Conservation (phyloP, 2,888 invertebrate species). For the Calliphora vomitoria region DNA sequence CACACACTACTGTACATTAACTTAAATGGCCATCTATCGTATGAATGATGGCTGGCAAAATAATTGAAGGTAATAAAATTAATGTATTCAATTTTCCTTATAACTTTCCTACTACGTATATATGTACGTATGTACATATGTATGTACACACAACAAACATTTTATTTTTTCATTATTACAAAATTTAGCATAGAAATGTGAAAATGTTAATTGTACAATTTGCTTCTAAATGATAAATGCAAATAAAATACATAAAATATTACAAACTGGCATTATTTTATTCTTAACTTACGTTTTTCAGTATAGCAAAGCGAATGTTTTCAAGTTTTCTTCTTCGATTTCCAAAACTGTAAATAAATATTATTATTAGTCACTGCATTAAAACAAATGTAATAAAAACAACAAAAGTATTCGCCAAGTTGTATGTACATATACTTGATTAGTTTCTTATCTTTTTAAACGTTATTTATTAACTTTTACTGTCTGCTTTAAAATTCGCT, state of each 20-base stretch:
- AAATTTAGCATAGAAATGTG: constrained; percentile 8
- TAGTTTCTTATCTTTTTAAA: constrained; percentile 1
- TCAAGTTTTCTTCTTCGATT: neutral
- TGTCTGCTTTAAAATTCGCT: neutral
- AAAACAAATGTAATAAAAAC: neutral
- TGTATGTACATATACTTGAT: neutral
- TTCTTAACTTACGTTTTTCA: neutral
- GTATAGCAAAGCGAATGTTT: too few species aligned
- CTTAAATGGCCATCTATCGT: neutral
- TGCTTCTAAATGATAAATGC: constrained; percentile 9
- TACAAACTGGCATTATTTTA: neutral
- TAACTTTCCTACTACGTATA: neutral
- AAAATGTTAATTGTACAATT: constrained; percentile 10
- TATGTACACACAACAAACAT: neutral
- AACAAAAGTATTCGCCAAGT: neutral
- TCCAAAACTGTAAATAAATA: constrained; percentile 4
- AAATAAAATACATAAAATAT: constrained; percentile 7
- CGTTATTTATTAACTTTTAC: neutral
- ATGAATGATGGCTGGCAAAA: neutral
- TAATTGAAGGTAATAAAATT: neutral
- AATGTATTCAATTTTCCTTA: neutral
- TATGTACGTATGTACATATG: neutral
- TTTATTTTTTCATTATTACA: neutral
- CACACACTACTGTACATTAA: neutral
- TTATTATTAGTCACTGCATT: constrained; percentile 38